Percentiles rank a stretch among this genome's conserved stretches.
These are phyloP conservation scores for Phalacrocorax carbo DNA, from an alignment of 2,113 vertebrate species.

Conservation along the genomic window DNA sequence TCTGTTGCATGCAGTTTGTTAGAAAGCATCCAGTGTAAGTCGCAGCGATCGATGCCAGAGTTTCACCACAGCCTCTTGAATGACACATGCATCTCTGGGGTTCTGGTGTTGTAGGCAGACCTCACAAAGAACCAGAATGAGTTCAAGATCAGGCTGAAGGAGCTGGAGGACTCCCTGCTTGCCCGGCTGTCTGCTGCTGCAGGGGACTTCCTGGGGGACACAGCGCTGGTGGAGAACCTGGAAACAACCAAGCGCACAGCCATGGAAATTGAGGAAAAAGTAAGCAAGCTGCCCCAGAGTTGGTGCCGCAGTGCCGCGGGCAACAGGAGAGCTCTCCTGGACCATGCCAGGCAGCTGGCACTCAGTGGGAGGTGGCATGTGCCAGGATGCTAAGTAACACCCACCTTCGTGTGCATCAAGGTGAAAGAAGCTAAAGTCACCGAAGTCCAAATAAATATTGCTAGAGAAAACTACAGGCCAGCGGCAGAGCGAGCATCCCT, in stretches of 20 bases:
- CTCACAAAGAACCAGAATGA: constrained; percentile 79
- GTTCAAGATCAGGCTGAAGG: constrained; percentile 78
- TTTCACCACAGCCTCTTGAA: neutral
- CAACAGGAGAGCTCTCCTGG: neutral
- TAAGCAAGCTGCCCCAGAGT: neutral
- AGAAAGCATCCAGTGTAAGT: neutral
- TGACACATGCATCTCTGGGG: rapidly evolving
- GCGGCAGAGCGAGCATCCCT: constrained; percentile 68
- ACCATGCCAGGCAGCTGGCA: rapidly evolving
- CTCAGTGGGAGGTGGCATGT: rapidly evolving
- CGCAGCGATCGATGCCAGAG: neutral
- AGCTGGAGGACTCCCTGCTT: constrained; percentile 77
- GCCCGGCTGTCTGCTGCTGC: constrained; percentile 70
- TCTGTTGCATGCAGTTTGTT: rapidly evolving
- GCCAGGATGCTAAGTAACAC: neutral
- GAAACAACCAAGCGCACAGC: constrained; percentile 76
- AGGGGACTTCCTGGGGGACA: constrained; percentile 74
- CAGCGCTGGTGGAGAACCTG: constrained; percentile 74
- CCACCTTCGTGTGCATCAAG: neutral
- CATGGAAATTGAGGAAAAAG: constrained; percentile 77
- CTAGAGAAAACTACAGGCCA: constrained; percentile 72
- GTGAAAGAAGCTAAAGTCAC: constrained; percentile 76
- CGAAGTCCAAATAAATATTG: constrained; percentile 69
- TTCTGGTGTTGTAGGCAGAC: constrained; percentile 31
- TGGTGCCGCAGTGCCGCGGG: rapidly evolving